Base-by-base conservation (phyloP, 2,888 invertebrate genomes). In the Hetaerina titia region DNA sequence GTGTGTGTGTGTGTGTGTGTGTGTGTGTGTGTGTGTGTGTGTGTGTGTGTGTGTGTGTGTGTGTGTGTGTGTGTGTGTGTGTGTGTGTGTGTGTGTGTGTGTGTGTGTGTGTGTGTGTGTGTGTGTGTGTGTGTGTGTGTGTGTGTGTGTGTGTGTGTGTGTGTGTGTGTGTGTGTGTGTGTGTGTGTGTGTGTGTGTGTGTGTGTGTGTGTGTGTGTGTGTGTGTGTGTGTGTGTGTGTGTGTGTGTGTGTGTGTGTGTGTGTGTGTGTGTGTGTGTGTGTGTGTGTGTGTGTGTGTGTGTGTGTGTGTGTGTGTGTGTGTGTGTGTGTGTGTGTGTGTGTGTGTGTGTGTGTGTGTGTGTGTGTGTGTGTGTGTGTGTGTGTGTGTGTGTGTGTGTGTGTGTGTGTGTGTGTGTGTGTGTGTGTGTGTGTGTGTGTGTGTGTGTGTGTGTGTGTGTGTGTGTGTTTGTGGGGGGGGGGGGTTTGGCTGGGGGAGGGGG, bases 1-100 rank as follows among this genome's bases (percentile, higher is more conserved):
- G 64, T 64, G 64, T 64, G 64, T 64, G 64, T 64, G 64, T 64
- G 64, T 64, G 64, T 64, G 64, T 64, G 64, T 64, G 64, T 64
- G 64, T 64, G 64, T 64, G 64, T 64, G 64, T 64, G 64, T 64
- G 64, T 64, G 64, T 64, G 64, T 64, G 64, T 64, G 64, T 64
- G 64, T 64, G 64, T 64, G 64, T 64, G 64, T 64, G 64, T 64
- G 64, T 64, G 64, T 64, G 64, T 64, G 64, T 64, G 64, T 64
- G 64, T 64, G 64, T 64, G 64, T 64, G 64, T 64, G 64, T 64
- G 64, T 64, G 64, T 64, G 64, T 64, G 64, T 64, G 64, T 64
- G 64, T 64, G 64, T 64, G 64, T 64, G 64, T 64, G 64, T 64
- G 64, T 64, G 64, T 64, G 64, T 64, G 64, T 64, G 64, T 64